These are phyloP conservation scores for Poicephalus meyeri DNA, from an alignment of 2,113 vertebrate species.

Conservation along the genomic window DNA sequence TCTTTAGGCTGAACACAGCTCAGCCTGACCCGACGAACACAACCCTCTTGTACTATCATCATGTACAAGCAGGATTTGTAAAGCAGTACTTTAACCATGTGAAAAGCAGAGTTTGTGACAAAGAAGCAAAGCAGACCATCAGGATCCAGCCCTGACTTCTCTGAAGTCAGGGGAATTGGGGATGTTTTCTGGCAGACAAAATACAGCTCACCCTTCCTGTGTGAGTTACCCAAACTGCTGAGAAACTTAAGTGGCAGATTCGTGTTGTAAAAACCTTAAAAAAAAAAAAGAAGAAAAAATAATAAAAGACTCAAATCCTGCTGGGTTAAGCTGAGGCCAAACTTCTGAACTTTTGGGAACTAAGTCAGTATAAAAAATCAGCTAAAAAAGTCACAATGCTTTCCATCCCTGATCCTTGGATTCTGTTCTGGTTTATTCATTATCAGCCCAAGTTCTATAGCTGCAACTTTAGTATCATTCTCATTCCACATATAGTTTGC, in stretches of 20 bases:
- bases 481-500: slow-evolving; percentile 34
- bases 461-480: slow-evolving; percentile 32
- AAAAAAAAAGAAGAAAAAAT: slow-evolving; percentile 26
- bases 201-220: slow-evolving; percentile 14
- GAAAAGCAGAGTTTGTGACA: not conserved
- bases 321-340: slow-evolving; percentile 45
- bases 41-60: not conserved
- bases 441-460: slow-evolving; percentile 35
- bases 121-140: not conserved
- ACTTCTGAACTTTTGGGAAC: slow-evolving; percentile 38
- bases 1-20: not conserved
- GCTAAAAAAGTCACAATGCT: slow-evolving; percentile 34
- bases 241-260: slow-evolving; percentile 34
- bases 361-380: slow-evolving; percentile 16
- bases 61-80: not conserved
- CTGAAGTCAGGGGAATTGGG: not conserved
- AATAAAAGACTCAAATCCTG: slow-evolving; percentile 58
- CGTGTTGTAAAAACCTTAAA: slow-evolving; percentile 5
- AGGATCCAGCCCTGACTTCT: not conserved
- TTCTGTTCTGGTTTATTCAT: slow-evolving; percentile 57
- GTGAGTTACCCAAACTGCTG: not conserved
- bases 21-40: not conserved
- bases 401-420: slow-evolving; percentile 29
- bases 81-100: not conserved
- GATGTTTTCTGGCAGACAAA: slow-evolving; percentile 43